Evolutionary conservation across 2,797 vertebrate genomes (phyloP), one percentile per base, ranked within the genome.

Genomic region (Pyrocephalus nanus): DNA sequence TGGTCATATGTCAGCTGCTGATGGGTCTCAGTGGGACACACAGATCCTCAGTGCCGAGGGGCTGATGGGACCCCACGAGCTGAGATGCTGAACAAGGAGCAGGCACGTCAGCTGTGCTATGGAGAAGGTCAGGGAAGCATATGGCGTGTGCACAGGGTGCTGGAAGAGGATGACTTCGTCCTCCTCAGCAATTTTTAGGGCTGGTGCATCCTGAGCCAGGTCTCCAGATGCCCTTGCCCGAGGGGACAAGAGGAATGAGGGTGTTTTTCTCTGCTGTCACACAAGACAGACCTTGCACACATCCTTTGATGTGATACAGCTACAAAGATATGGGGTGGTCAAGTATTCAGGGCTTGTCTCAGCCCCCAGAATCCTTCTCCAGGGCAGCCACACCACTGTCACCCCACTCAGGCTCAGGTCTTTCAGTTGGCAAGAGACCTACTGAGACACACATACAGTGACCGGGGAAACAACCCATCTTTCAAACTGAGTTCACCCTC

Each of bases 231-330:
- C 55, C 67, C 64, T 67, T 1, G 22, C 45, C 50, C 1, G 0
- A 70, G 48, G 23, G 40, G 6, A 77, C 30, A 65, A 43, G n/a
- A 70, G 21, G 66, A 84, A 57, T 36, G 23, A 86, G 64, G n/a
- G 21, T 3, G 0, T 25, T 85, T 47, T 72, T 40, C 42, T 60
- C 60, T 51, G 38, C 65, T 54, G 0, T 45, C 65, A 23, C 16
- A 60, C 26, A 57, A 23, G n/a, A 53, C 1, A 1, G 0, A 67
- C 22, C 17, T 47, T 1, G 0, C 1, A 1, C 0, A 0, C 18
- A 36, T 15, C 32, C 72, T 61, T n/a, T 51, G n/a, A 34, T 11
- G 53, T 4, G 38, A 61, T 0, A 11, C 4, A 26, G 53, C 53
- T 65, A 51, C 64, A 50, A 30, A 64, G 83, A 34, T n/a, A 4